A percentile compares a stretch with the other conserved stretches of the same genome.
Conservation (phyloP, 2,797 vertebrate species). For the Heteromormyrus szaboi region DNA sequence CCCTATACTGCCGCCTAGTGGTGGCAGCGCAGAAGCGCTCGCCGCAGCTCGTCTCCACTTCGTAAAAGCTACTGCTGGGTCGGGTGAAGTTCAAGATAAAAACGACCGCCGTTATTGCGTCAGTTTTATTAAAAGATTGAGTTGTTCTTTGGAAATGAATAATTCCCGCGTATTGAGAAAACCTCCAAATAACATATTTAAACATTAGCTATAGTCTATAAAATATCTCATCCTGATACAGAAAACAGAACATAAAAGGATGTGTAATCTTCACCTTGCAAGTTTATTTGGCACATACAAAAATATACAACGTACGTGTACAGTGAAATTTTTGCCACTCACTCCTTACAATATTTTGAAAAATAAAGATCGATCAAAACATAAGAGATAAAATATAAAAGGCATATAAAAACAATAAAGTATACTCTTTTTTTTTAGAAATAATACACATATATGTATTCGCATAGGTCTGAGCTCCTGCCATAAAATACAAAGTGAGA, state of each 20-base stretch:
- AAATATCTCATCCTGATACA: neutral
- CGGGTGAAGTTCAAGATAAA: slow-evolving; percentile 11
- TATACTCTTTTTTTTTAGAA: neutral
- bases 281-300: neutral
- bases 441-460: neutral
- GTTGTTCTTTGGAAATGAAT: neutral
- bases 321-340: neutral
- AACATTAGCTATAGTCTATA: neutral
- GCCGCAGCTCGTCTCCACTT: neutral
- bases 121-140: neutral
- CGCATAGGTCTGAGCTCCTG: neutral
- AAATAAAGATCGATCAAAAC: neutral
- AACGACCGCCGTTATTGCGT: neutral
- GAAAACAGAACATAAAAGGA: neutral
- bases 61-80: neutral
- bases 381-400: neutral
- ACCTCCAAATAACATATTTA: neutral
- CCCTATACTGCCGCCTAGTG: slow-evolving; percentile 46
- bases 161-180: neutral
- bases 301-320: neutral
- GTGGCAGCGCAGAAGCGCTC: slow-evolving; percentile 13
- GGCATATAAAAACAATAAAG: neutral
- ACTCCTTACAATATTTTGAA: neutral
- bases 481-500: neutral
- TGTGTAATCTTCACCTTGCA: neutral